phyloP scores from a whole-genome alignment of 35 echinoderm and acorn worm species.

The Ophiothrix spiculata region DNA sequence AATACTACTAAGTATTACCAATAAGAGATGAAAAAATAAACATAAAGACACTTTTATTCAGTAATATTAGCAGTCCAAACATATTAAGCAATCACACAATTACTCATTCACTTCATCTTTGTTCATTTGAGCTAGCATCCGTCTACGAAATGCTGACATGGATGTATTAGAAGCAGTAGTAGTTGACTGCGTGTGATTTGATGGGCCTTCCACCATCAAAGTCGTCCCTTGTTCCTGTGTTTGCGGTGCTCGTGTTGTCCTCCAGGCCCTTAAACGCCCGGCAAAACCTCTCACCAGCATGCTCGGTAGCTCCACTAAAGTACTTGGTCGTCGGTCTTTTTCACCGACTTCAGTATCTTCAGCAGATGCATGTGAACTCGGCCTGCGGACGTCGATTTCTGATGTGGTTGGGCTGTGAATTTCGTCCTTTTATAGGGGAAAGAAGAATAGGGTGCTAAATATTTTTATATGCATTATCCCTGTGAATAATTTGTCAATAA shows the following conservation, averaged over 20 bases:
- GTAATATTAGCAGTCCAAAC: no score
- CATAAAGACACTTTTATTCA: no score
- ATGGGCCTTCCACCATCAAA: not conserved
- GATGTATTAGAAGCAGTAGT: not conserved
- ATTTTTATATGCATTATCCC: no score
- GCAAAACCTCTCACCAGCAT: not conserved
- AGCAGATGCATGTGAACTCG: not conserved
- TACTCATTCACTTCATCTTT: no score
- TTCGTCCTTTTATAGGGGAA: not conserved
- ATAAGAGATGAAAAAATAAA: no score
- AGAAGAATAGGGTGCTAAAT: no score
- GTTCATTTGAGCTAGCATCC: not conserved
- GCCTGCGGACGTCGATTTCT: not conserved
- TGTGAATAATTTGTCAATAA: no score
- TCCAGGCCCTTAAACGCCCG: not conserved
- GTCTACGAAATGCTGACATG: not conserved
- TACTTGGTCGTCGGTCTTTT: conserved; percentile 13
- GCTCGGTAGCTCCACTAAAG: conserved; percentile 8
- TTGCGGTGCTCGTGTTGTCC: not conserved
- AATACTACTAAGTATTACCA: no score
- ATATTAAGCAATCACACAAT: no score
- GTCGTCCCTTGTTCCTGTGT: not conserved
- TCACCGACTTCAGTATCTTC: not conserved
- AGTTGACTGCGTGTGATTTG: not conserved
- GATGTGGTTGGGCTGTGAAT: not conserved